phyloP scores from a whole-genome alignment of 2,888 invertebrate genomes.

The Sphaeridia pumilis region DNA sequence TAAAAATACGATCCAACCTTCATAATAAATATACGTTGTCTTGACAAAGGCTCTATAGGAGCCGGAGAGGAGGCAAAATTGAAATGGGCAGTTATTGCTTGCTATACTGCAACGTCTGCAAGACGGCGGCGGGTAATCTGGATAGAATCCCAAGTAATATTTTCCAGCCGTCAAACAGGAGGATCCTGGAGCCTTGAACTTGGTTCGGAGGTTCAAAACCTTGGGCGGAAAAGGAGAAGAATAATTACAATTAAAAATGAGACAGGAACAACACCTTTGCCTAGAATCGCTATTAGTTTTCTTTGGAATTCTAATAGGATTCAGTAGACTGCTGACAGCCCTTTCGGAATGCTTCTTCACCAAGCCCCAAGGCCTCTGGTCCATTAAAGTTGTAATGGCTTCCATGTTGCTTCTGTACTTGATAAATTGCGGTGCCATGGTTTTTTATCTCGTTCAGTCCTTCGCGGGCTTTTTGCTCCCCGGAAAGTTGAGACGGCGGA shows the following conservation, averaged over 20 bases:
- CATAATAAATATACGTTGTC: no score
- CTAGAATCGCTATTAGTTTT: slow-evolving; percentile 4
- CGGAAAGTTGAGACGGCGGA: background rate
- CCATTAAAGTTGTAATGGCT: slow-evolving; percentile 7
- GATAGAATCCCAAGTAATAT: no score
- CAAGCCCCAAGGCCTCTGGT: background rate
- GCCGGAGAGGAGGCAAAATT: no score
- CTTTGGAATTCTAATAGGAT: slow-evolving; percentile 5
- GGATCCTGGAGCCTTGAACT: no score
- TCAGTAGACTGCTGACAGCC: background rate
- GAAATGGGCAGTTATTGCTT: no score
- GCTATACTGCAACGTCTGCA: no score
- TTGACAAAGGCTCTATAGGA: no score
- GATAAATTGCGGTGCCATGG: background rate
- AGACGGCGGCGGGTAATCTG: no score
- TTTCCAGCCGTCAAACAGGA: no score
- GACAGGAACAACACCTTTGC: background rate
- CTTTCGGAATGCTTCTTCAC: slow-evolving; percentile 2
- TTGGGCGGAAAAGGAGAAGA: no score
- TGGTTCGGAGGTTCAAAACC: background rate
- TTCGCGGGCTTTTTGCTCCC: background rate
- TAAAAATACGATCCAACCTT: no score
- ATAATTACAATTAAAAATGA: background rate
- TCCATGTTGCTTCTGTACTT: slow-evolving; percentile 6
- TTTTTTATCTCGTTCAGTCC: background rate